Conservation (phyloP, 2,888 invertebrate species). For the Branchinecta sandiegonensis region DNA sequence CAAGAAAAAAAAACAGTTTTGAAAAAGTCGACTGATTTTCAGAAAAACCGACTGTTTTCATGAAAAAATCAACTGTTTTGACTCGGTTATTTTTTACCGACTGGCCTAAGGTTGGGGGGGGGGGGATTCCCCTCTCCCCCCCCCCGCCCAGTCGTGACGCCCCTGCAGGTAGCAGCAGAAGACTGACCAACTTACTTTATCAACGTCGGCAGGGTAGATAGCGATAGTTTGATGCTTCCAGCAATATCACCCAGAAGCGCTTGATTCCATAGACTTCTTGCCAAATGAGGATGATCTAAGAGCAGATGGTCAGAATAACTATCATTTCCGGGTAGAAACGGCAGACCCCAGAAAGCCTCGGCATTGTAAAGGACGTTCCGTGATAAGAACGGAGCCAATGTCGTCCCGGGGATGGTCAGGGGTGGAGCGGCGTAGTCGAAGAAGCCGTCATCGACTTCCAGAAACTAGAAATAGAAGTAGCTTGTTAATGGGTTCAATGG, state of each 20-base stretch:
- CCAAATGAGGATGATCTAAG: conserved; percentile 28
- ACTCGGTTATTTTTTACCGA: too few relatives aligned
- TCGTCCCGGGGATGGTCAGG: conserved; percentile 30
- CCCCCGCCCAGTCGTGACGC: too few relatives aligned
- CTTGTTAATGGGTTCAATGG: too few relatives aligned
- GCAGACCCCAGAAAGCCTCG: conserved; percentile 31
- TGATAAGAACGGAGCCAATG: conserved; percentile 30
- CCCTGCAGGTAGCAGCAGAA: too few relatives aligned
- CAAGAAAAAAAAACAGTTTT: too few relatives aligned
- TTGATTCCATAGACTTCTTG: conserved; percentile 31
- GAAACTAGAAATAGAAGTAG: conserved; percentile 27
- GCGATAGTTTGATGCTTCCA: conserved; percentile 30
- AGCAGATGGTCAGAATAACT: conserved; percentile 25
- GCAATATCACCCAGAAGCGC: conserved; percentile 30
- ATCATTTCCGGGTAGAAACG: conserved; percentile 27
- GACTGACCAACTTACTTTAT: conserved; percentile 20
- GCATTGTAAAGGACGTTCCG: conserved; percentile 30
- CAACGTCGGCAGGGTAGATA: conserved; percentile 26
- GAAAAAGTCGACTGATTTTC: too few relatives aligned
- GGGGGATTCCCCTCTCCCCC: too few relatives aligned
- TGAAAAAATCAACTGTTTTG: too few relatives aligned
- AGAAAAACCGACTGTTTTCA: too few relatives aligned
- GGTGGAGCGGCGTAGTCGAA: conserved; percentile 30
- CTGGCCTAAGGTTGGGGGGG: too few relatives aligned
- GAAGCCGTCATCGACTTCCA: conserved; percentile 30